Evolutionary conservation across 2,888 invertebrate genomes (phyloP).

Genomic region (Phymatocera aterrima): DNA sequence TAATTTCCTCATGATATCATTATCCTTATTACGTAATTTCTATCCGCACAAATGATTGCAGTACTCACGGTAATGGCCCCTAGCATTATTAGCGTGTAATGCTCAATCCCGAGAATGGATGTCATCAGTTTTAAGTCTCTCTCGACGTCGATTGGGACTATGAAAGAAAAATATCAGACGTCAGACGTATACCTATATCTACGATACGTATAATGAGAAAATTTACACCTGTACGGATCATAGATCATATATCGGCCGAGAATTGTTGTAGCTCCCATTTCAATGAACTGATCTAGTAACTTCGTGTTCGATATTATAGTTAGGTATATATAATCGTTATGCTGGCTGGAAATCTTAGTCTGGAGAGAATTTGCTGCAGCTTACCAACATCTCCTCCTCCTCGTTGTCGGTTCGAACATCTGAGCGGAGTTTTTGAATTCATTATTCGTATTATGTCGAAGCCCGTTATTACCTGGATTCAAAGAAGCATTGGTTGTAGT

Average conservation of each 20-base stretch:
- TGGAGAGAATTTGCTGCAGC: neutral
- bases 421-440: constrained; percentile 59
- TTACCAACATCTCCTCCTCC: constrained; percentile 58
- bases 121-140: constrained; percentile 71
- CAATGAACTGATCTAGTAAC: neutral
- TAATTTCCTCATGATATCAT: no score
- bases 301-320: neutral
- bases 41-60: neutral
- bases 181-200: no score
- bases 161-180: no score
- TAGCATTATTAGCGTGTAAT: constrained; percentile 69
- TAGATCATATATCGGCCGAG: no score
- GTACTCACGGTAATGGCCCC: constrained; percentile 68
- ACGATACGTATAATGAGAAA: neutral
- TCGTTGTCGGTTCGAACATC: constrained; percentile 53
- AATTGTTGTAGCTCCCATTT: neutral
- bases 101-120: constrained; percentile 71
- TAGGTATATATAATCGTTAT: neutral
- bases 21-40: no score
- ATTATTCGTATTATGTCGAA: constrained; percentile 67
- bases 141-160: constrained; percentile 58
- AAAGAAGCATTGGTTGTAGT: no score
- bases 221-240: no score
- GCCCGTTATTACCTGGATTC: constrained; percentile 65
- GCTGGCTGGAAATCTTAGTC: neutral